phyloP scores from a whole-genome alignment of 1,140 invertebrate genomes.

The Elymnias hypermnestra region DNA sequence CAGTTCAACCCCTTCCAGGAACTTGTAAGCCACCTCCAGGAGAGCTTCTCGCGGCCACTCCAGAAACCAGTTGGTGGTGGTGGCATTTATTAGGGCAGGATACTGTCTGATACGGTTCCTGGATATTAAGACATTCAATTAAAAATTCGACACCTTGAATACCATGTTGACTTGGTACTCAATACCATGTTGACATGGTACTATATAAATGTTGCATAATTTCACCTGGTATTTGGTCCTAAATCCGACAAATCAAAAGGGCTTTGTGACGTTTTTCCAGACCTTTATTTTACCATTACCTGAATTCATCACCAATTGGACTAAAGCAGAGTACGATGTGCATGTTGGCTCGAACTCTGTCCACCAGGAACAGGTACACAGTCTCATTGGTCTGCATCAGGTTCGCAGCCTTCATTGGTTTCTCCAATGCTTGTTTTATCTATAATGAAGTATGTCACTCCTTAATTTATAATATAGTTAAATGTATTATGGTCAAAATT shows the following conservation, averaged over 20 bases:
- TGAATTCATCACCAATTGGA: conserved; percentile 86
- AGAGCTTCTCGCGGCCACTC: conserved; percentile 92
- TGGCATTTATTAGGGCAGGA: conserved; percentile 89
- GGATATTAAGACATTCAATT: too few relatives aligned
- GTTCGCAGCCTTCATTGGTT: conserved; percentile 80
- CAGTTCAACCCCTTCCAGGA: conserved; percentile 81
- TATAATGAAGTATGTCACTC: conserved; percentile 34
- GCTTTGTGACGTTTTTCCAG: too few relatives aligned
- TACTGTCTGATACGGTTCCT: conserved; percentile 89
- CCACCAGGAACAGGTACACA: conserved; percentile 85
- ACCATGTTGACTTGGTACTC: too few relatives aligned
- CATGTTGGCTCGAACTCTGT: conserved; percentile 85
- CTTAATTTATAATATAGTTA: too few relatives aligned
- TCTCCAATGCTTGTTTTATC: conserved; percentile 83
- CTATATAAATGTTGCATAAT: too few relatives aligned
- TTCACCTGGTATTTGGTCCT: too few relatives aligned
- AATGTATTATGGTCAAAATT: too few relatives aligned
- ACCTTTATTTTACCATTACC: conserved; percentile 27
- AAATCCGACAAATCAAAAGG: too few relatives aligned
- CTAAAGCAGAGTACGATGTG: conserved; percentile 91
- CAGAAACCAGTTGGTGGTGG: conserved; percentile 92
- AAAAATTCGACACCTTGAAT: too few relatives aligned
- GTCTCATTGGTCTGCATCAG: conserved; percentile 81
- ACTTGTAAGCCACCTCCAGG: conserved; percentile 87
- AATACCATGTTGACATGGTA: too few relatives aligned